These are phyloP conservation scores for Lysandra bellargus DNA, from an alignment of 2,888 invertebrate genomes.

Conservation along the genomic window DNA sequence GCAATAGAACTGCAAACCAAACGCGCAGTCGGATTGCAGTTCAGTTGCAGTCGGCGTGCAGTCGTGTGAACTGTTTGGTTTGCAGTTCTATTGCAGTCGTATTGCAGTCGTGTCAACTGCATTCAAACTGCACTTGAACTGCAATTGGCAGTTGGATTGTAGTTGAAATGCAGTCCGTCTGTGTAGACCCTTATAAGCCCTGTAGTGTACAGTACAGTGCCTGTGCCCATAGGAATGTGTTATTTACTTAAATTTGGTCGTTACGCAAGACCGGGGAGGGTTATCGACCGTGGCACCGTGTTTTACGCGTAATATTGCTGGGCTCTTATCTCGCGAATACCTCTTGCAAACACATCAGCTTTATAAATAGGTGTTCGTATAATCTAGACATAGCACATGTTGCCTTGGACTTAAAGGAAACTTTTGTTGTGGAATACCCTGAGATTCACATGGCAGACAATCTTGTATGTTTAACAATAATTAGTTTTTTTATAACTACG, in stretches of 20 bases:
- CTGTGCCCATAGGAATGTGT: conserved; percentile 28
- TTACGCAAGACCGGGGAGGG: conserved; percentile 58
- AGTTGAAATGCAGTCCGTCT: too few species aligned
- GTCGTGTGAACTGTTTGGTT: too few species aligned
- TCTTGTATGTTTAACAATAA: background rate
- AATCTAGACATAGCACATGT: background rate
- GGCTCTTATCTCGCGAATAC: conserved; percentile 33
- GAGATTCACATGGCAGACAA: background rate
- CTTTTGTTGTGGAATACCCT: background rate
- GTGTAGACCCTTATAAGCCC: too few species aligned
- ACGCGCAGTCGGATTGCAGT: too few species aligned
- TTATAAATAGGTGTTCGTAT: conserved; percentile 2
- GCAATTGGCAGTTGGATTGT: too few species aligned
- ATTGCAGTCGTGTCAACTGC: too few species aligned
- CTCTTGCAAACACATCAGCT: conserved; percentile 24
- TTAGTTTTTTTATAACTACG: too few species aligned
- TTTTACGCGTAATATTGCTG: conserved; percentile 37
- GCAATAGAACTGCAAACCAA: too few species aligned
- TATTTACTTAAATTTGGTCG: conserved; percentile 58
- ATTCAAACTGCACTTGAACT: too few species aligned
- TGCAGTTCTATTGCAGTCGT: too few species aligned
- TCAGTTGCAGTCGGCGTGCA: too few species aligned
- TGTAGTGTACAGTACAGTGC: background rate
- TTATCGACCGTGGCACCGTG: conserved; percentile 59
- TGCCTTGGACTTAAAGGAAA: background rate